Evolutionary conservation across 2,797 vertebrate species (phyloP), one percentile per base, ranked within the genome.

Genomic region (Uromys caudimaculatus): DNA sequence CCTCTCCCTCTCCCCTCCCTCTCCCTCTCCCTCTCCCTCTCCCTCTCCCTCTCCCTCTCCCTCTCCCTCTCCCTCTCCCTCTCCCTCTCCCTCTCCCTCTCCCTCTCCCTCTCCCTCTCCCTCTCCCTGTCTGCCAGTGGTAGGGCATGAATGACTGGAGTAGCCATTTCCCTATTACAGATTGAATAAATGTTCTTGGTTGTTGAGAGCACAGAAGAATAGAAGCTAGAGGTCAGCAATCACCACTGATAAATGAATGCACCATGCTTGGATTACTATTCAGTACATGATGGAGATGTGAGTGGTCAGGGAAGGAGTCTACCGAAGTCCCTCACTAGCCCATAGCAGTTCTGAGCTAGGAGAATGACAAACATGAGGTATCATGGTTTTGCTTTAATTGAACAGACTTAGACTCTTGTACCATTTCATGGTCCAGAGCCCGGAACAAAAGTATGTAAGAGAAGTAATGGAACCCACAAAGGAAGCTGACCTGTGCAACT

Each of bases 231-330:
- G 23, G 23, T 6, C 2, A 6, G 23, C 16, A 23, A 56, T 19
- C 3, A 44, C 41, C 12, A 17, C 11, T 47, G 64, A 83, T 44
- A 11, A 19, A 0, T 0, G 11, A 77, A 47, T 5, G 52, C 14
- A 5, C 10, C 11, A 58, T 1, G 23, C 23, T 1, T 9, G 13
- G 3, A 1, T 0, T 7, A 7, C 10, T 19, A n/a, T 69, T 21
- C 32, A 0, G 9, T 0, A 0, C 1, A 3, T 2, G 21, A 44
- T 3, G 1, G 32, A 73, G 35, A 24, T 23, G 6, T 52, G 1
- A 1, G 1, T 47, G 50, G 29, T 38, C 14, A n/a, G 12, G 52
- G 24, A 32, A 8, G n/a, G 17, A 58, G 6, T 16, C 35, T 64
- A 24, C 23, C 3, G 27, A 47, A 58, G 79, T 32, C 2, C 38